These are phyloP conservation scores for Trilocha varians DNA, from an alignment of 2,888 invertebrate species.

Conservation along the genomic window DNA sequence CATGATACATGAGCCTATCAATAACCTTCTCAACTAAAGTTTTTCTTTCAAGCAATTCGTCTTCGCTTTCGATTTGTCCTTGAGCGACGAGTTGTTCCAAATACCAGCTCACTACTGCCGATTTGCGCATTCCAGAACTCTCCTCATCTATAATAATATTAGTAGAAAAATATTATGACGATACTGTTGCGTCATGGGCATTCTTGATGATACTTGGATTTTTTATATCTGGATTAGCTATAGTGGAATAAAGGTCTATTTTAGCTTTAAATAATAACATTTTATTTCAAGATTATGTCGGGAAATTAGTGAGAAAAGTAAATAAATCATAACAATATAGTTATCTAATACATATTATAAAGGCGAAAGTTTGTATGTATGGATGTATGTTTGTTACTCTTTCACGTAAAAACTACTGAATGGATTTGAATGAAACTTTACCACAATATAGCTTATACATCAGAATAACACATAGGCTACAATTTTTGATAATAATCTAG, in stretches of 20 bases:
- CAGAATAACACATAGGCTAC: too few species aligned
- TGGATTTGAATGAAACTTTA: too few species aligned
- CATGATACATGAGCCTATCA: slow-evolving; percentile 89
- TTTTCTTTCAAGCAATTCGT: slow-evolving; percentile 91
- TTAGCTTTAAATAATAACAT: not conserved
- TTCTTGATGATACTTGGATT: too few species aligned
- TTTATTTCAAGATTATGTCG: not conserved
- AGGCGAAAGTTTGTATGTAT: too few species aligned
- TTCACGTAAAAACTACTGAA: too few species aligned
- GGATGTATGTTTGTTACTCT: too few species aligned
- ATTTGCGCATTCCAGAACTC: slow-evolving; percentile 80
- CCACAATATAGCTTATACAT: too few species aligned
- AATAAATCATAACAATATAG: not conserved
- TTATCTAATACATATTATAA: too few species aligned
- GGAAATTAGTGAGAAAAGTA: too few species aligned
- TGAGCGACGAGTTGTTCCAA: slow-evolving; percentile 88
- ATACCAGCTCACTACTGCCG: slow-evolving; percentile 94
- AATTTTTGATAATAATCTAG: too few species aligned
- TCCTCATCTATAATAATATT: slow-evolving; percentile 45
- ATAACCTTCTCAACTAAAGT: slow-evolving; percentile 94
- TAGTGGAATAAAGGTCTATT: not conserved
- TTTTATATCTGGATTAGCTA: too few species aligned
- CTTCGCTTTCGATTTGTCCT: slow-evolving; percentile 86
- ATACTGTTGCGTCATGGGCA: too few species aligned
- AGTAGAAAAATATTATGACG: not conserved